A percentile compares a stretch with the other conserved stretches of the same genome.
Conservation (phyloP, 2,113 vertebrate genomes). For the Oryzias woworae region DNA sequence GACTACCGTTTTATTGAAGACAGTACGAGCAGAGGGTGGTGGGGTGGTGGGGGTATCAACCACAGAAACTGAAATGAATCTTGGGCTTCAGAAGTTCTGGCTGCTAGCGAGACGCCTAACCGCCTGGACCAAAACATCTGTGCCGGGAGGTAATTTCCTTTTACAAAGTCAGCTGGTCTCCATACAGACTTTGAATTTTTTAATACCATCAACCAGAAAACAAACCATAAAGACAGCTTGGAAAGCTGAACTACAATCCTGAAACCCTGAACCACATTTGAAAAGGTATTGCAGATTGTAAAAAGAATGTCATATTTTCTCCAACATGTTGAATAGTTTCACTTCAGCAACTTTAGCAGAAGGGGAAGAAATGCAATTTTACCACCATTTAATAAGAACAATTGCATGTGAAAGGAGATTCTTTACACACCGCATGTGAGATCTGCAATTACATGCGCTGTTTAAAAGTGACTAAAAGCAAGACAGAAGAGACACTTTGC, state of each 20-base stretch:
- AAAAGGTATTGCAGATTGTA: slow-evolving; percentile 24
- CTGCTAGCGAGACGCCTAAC: slow-evolving; percentile 44
- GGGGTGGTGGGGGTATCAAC: slow-evolving; percentile 26
- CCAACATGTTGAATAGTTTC: slow-evolving; percentile 36
- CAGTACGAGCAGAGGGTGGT: slow-evolving; percentile 25
- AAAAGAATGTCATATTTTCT: slow-evolving; percentile 23
- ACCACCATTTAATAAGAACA: slow-evolving; percentile 55
- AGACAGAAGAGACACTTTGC: slow-evolving; percentile 27
- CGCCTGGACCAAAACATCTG: slow-evolving; percentile 60
- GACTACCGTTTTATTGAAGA: slow-evolving; percentile 72
- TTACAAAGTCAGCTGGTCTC: slow-evolving; percentile 60
- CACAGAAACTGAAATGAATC: slow-evolving; percentile 63
- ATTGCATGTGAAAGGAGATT: slow-evolving; percentile 61
- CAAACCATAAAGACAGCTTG: slow-evolving; percentile 32
- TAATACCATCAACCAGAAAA: slow-evolving; percentile 48
- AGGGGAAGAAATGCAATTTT: slow-evolving; percentile 52
- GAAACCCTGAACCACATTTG: slow-evolving; percentile 15
- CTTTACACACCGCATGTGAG: slow-evolving; percentile 68
- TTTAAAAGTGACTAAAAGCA: slow-evolving; percentile 46
- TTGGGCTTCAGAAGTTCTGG: slow-evolving; percentile 60
- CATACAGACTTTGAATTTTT: slow-evolving; percentile 42
- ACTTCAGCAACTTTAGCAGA: slow-evolving; percentile 46
- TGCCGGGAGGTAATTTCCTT: slow-evolving; percentile 66
- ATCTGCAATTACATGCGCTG: slow-evolving; percentile 62
- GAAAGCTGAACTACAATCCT: slow-evolving; percentile 1